Base-by-base conservation (phyloP, 2,797 vertebrate genomes). In the Danio aesculapii region DNA sequence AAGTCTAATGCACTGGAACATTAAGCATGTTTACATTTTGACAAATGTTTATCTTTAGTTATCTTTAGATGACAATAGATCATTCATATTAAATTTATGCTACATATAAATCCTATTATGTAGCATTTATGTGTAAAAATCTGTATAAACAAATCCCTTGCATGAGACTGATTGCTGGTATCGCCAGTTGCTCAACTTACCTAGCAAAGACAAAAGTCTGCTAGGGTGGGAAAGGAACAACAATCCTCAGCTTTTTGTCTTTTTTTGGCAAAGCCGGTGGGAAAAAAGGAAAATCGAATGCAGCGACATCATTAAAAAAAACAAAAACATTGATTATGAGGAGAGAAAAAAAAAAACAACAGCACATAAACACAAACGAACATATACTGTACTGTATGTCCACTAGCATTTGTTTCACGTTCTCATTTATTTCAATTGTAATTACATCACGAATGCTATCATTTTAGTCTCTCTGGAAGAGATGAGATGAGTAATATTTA, bases 171-270 rank as follows among this genome's bases (percentile, higher is more conserved):
- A 73, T 76, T 63, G 76, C 68, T 94, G 95, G 95, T 95, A 96
- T 97, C 96, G 95, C 94, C 94, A 95, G 96, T 95, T 98, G 96
- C 90, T 92, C 92, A 96, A 66, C 95, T 96, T 96, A 96, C 96
- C 93, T 95, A 95, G 94, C 94, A 94, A 94, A 95, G 95, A 94
- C 95, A 94, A 94, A 92, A 94, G 95, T 95, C 95, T 96, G 82
- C 96, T 96, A 98, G 94, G 94, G 94, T 93, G 95, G 96, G 95
- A 98, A 97, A 98, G 97, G 94, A 96, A 97, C 95, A 96, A 95
- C 96, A 95, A 96, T 96, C 96, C 95, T 97, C 95, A 95, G 95
- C 94, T 89, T 88, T 87, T 91, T 61, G 47, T 62, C 3, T 30
- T 46, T 30, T 30, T 79, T 91, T 91, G 95, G 95, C 96, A 95